Percentiles rank a stretch among this genome's conserved stretches.
Evolutionary conservation across 2,797 vertebrate species (phyloP).

Genomic region (Arctocebus calabarensis): DNA sequence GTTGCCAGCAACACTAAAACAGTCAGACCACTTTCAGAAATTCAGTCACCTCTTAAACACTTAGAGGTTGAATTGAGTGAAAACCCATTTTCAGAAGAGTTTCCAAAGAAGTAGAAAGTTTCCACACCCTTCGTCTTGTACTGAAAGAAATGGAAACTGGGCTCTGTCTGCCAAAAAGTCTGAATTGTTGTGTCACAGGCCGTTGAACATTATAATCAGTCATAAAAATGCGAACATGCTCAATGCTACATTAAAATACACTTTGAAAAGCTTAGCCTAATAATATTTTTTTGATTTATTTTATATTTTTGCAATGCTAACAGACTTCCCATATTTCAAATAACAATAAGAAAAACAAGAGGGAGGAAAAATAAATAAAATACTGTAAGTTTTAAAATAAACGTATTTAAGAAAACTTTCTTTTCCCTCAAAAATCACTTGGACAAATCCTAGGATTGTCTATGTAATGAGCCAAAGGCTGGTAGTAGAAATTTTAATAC

Average conservation of each 20-base stretch:
- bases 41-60: conserved; percentile 92
- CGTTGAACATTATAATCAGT: conserved; percentile 83
- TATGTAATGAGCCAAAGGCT: background rate
- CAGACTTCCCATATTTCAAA: conserved; percentile 63
- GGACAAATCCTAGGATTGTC: conserved; percentile 66
- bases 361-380: conserved; percentile 29
- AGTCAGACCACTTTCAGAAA: conserved; percentile 89
- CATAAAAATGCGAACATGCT: conserved; percentile 84
- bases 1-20: conserved; percentile 87
- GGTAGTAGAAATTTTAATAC: conserved; percentile 6
- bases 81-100: conserved; percentile 90
- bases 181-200: conserved; percentile 85
- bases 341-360: conserved; percentile 67
- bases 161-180: conserved; percentile 85
- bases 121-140: conserved; percentile 90
- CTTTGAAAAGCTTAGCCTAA: conserved; percentile 77
- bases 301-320: conserved; percentile 65
- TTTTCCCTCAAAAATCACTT: conserved; percentile 67
- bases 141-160: conserved; percentile 89
- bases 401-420: background rate
- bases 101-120: conserved; percentile 92
- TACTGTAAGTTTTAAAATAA: conserved; percentile 17
- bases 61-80: conserved; percentile 89
- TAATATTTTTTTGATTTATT: conserved; percentile 62
- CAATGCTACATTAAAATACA: conserved; percentile 81